These are phyloP conservation scores for Steatocranus sp. DNA, from an alignment of 2,797 vertebrate genomes.

Conservation along the genomic window DNA sequence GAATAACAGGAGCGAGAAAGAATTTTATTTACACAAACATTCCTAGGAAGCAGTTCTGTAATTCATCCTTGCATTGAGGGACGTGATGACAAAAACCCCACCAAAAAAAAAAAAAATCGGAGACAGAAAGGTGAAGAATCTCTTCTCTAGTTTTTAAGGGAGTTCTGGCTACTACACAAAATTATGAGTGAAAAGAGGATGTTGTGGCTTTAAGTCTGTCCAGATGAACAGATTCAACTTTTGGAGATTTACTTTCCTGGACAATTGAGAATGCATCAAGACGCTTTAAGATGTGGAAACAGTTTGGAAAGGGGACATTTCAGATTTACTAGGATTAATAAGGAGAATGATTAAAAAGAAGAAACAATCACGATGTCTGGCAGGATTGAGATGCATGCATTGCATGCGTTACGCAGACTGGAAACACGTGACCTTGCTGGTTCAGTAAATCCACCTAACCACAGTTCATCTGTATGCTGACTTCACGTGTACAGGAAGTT, in stretches of 20 bases:
- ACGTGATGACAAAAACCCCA: not conserved
- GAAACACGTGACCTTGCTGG: not conserved
- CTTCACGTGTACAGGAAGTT: not conserved
- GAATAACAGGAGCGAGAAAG: not conserved
- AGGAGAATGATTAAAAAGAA: not conserved
- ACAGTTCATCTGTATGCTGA: not conserved
- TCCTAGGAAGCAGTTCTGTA: not conserved
- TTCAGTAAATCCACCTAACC: slow-evolving; percentile 6
- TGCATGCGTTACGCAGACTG: not conserved
- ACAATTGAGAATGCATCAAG: too few relatives aligned
- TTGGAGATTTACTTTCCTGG: too few relatives aligned
- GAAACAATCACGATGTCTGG: not conserved
- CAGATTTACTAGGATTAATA: not conserved
- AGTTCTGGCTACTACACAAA: not conserved
- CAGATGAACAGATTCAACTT: too few relatives aligned
- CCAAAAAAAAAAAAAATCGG: not conserved
- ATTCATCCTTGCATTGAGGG: not conserved
- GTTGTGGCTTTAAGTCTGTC: not conserved
- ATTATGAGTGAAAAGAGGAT: not conserved
- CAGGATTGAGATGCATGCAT: not conserved
- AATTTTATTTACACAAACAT: not conserved
- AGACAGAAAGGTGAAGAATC: not conserved
- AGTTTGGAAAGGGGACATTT: not conserved
- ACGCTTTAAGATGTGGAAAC: not conserved
- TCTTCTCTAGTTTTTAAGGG: not conserved